These are phyloP conservation scores for Troilus luridus DNA, from an alignment of 2,888 invertebrate genomes.

Conservation along the genomic window DNA sequence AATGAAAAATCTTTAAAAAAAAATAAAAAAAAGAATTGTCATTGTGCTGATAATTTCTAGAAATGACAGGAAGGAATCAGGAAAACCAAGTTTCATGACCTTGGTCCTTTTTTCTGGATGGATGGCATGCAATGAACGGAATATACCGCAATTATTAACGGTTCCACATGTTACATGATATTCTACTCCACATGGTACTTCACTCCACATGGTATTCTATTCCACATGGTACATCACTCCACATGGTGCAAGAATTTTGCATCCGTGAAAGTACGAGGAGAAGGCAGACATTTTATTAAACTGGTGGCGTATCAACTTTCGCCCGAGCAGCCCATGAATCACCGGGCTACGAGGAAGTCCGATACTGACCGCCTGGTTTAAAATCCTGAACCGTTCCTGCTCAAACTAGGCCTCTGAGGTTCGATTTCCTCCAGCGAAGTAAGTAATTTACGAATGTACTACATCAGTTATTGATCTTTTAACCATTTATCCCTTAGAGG, in stretches of 20 bases:
- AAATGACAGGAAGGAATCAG: background rate
- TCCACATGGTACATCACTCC: background rate
- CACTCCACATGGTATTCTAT: background rate
- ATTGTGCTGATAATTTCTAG: background rate
- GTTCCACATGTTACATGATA: background rate
- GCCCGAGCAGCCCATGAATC: background rate
- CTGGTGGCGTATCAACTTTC: slow-evolving; percentile 12
- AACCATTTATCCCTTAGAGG: too few species aligned
- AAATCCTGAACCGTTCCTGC: background rate
- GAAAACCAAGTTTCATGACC: background rate
- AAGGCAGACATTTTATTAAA: background rate
- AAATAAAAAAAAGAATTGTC: too few species aligned
- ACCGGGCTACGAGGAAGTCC: background rate
- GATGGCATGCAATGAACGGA: background rate
- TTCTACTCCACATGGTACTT: too few species aligned
- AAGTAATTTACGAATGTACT: too few species aligned
- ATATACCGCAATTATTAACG: background rate
- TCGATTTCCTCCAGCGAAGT: background rate
- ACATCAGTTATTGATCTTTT: too few species aligned
- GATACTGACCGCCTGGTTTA: background rate
- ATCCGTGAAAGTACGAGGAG: slow-evolving; percentile 3
- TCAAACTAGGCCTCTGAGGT: background rate
- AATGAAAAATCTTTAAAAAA: too few species aligned
- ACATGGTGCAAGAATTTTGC: background rate
- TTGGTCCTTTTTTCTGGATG: background rate